Conservation (phyloP, 2,113 vertebrate species). For the Corythornis vintsioides region DNA sequence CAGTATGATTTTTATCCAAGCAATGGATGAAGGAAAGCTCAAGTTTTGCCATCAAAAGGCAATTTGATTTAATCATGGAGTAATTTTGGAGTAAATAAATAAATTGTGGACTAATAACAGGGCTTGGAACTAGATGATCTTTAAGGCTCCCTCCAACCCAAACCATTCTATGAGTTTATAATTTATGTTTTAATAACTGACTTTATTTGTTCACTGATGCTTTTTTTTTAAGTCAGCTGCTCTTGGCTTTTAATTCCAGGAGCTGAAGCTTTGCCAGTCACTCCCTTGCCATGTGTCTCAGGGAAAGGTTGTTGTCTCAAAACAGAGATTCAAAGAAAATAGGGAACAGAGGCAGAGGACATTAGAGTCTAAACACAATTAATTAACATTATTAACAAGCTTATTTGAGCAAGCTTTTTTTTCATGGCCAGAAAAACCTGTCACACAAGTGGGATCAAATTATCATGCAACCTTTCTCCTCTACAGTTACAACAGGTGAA, state of each 20-base stretch:
- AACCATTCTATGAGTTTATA: background rate
- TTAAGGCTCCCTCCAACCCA: background rate
- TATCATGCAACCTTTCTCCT: background rate
- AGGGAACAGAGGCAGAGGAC: background rate
- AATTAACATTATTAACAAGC: background rate
- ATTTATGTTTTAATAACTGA: background rate
- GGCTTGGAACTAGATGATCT: background rate
- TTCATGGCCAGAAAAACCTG: background rate
- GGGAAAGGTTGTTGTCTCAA: slow-evolving; percentile 31
- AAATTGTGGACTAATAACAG: background rate
- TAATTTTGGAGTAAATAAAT: background rate
- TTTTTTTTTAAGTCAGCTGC: background rate
- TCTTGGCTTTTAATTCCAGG: slow-evolving; percentile 1
- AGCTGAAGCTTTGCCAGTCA: slow-evolving; percentile 15
- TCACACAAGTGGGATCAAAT: background rate
- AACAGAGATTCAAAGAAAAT: background rate
- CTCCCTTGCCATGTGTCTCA: background rate
- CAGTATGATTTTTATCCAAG: background rate
- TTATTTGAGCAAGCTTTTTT: background rate
- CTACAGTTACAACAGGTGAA: background rate
- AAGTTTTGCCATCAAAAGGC: background rate
- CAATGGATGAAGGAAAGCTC: background rate
- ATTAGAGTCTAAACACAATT: background rate
- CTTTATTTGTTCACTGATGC: background rate
- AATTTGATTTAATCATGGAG: background rate